Evolutionary conservation across 2,888 invertebrate species (phyloP).

Genomic region (Zhengitettix transpicula): DNA sequence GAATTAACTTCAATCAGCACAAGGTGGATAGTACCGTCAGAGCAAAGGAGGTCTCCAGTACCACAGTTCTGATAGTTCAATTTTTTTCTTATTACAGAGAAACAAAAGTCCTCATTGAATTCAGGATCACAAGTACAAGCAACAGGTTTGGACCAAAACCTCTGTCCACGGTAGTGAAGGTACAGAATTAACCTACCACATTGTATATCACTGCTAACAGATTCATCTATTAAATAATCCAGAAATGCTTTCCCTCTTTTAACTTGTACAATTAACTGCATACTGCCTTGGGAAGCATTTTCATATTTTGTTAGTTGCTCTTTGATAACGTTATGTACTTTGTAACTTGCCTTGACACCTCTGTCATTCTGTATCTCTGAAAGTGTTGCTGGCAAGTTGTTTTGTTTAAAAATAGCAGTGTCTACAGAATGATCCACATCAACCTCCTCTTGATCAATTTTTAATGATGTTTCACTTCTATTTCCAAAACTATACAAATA

Average conservation of each 20-base stretch:
- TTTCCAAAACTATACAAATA: neutral
- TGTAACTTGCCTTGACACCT: no score
- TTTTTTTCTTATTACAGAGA: neutral
- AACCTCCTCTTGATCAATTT: neutral
- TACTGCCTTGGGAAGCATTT: neutral
- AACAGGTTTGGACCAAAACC: neutral
- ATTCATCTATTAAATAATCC: neutral
- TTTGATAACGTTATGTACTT: no score
- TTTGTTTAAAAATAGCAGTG: neutral
- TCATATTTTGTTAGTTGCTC: no score
- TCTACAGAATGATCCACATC: neutral
- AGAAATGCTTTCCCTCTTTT: neutral
- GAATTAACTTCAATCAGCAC: neutral
- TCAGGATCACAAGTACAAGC: neutral
- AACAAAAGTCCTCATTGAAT: neutral
- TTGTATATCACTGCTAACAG: neutral
- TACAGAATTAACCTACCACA: neutral
- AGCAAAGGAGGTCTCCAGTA: neutral
- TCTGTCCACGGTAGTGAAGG: neutral
- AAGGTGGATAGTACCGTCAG: neutral
- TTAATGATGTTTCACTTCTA: neutral
- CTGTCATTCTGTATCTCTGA: no score
- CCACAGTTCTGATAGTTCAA: neutral
- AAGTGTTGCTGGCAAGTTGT: neutral
- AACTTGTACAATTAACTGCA: neutral